These are phyloP conservation scores for Numida meleagris DNA, from an alignment of 2,113 vertebrate species.

Conservation along the genomic window DNA sequence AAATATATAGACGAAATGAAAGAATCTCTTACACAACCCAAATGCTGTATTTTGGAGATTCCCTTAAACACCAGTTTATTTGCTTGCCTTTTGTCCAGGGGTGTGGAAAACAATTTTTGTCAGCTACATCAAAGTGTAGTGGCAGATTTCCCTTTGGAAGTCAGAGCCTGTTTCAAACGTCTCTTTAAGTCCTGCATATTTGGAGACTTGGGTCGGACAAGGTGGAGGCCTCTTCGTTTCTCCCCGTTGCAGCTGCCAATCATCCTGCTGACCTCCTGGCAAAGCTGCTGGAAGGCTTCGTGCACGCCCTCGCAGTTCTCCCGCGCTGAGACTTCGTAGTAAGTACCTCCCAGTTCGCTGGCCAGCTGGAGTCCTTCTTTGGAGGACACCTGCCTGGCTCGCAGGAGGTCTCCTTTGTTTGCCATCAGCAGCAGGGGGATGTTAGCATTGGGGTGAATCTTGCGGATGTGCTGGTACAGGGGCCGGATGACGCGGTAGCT, in stretches of 20 bases:
- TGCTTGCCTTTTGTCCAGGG: not conserved
- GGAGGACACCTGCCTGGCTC: slow-evolving; percentile 87
- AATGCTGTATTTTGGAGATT: not conserved
- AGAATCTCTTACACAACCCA: not conserved
- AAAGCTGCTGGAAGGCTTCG: slow-evolving; percentile 88
- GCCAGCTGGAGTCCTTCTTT: slow-evolving; percentile 87
- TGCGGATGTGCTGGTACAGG: slow-evolving; percentile 89
- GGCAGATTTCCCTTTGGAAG: slow-evolving; percentile 87
- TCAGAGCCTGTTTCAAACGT: slow-evolving; percentile 90
- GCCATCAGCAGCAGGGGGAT: slow-evolving; percentile 90
- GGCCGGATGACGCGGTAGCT: slow-evolving; percentile 89
- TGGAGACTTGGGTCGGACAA: slow-evolving; percentile 90
- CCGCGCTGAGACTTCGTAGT: slow-evolving; percentile 90
- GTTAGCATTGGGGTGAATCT: slow-evolving; percentile 90
- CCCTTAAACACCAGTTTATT: not conserved
- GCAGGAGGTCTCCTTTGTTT: slow-evolving; percentile 91
- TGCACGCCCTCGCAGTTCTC: slow-evolving; percentile 89
- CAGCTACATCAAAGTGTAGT: slow-evolving; percentile 76
- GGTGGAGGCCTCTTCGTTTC: slow-evolving; percentile 89
- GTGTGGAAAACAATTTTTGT: not conserved
- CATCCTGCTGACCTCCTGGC: slow-evolving; percentile 88
- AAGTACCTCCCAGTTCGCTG: slow-evolving; percentile 80
- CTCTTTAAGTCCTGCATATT: slow-evolving; percentile 96
- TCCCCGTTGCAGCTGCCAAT: slow-evolving; percentile 85
- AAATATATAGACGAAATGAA: not conserved